Conservation (phyloP, 2,113 vertebrate species). For the Thunnus maccoyii region DNA sequence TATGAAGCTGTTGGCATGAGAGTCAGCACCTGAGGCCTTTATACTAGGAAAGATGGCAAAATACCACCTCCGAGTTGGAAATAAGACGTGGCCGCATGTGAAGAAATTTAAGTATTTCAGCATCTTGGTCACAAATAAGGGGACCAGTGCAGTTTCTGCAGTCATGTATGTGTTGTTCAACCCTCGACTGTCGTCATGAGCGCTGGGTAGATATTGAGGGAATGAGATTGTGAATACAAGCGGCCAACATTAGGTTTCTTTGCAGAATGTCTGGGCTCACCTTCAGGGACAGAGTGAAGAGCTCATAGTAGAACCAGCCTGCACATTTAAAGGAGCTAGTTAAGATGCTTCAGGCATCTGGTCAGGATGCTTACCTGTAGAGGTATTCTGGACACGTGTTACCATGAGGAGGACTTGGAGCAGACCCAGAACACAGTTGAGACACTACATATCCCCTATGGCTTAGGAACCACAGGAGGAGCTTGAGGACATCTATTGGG, state of each 20-base stretch:
- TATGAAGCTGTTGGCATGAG: no score
- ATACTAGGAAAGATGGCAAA: no score
- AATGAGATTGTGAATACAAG: background rate
- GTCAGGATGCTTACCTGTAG: slow-evolving; percentile 11
- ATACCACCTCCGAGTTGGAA: no score
- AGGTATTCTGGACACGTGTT: background rate
- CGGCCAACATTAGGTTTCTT: background rate
- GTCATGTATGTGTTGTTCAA: background rate
- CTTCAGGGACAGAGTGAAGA: background rate
- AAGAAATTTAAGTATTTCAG: background rate
- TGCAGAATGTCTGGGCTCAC: background rate
- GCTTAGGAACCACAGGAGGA: background rate
- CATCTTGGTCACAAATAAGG: background rate
- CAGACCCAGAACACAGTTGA: background rate
- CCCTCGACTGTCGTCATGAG: background rate
- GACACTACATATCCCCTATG: background rate
- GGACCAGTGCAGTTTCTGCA: background rate
- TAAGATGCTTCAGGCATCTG: slow-evolving; percentile 12
- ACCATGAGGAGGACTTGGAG: background rate
- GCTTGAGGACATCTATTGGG: background rate
- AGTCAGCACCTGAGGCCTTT: no score
- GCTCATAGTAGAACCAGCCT: background rate
- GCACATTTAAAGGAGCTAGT: background rate
- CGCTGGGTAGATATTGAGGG: background rate
- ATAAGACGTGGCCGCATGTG: background rate